These are phyloP conservation scores for Tautogolabrus adspersus DNA, from an alignment of 2,113 vertebrate genomes.

Conservation along the genomic window DNA sequence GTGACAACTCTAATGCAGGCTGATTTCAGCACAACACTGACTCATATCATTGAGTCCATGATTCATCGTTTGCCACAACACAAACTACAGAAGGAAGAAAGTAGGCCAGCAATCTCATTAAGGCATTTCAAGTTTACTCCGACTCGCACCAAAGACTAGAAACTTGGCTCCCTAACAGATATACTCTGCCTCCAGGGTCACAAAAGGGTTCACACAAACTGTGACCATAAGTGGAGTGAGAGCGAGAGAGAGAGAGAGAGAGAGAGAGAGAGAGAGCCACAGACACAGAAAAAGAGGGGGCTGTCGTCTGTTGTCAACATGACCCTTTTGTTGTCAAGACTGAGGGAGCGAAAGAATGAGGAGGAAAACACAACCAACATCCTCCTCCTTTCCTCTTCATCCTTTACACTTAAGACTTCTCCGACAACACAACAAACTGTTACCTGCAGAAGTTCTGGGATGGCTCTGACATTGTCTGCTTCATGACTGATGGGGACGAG, in stretches of 20 bases:
- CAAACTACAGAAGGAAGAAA: background rate
- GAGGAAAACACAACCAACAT: background rate
- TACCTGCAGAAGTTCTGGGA: no score
- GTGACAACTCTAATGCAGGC: background rate
- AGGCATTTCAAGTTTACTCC: background rate
- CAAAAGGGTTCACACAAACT: conserved; percentile 16
- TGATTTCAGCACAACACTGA: background rate
- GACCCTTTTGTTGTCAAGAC: conserved; percentile 17
- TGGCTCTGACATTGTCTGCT: no score
- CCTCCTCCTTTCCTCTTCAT: no score
- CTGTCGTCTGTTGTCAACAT: background rate
- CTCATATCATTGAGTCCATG: background rate
- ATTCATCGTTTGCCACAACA: conserved; percentile 6
- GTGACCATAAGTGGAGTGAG: conserved; percentile 33
- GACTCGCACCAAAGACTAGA: background rate
- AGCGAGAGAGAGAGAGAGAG: conserved; percentile 5
- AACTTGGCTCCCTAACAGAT: conserved; percentile 2
- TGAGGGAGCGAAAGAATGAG: background rate
- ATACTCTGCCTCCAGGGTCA: conserved; percentile 8
- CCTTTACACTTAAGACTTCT: no score
- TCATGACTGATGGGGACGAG: no score
- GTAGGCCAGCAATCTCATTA: background rate
- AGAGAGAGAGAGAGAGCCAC: background rate
- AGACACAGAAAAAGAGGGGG: no score
- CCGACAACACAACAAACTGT: no score